A percentile compares a stretch with the other conserved stretches of the same genome.
Conservation (phyloP, 2,113 vertebrate genomes). For the Neolamprologus caudopunctatus region DNA sequence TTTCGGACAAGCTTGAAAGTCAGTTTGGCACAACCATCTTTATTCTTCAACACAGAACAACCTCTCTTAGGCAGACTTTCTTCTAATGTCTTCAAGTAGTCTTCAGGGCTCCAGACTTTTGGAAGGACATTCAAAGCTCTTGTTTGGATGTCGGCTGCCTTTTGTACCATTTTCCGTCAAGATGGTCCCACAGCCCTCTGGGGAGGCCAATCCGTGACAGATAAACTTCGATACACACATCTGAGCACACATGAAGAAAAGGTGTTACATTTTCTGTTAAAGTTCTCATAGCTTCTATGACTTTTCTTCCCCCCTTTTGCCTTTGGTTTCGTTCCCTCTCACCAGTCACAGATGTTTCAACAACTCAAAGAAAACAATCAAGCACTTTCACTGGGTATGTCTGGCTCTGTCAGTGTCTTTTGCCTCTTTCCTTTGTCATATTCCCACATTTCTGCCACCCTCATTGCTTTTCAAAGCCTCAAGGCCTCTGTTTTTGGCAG, state of each 20-base stretch:
- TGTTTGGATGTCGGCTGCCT: not conserved
- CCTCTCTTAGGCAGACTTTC: not conserved
- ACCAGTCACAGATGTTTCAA: not conserved
- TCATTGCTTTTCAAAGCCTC: not conserved
- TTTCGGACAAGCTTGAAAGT: not conserved
- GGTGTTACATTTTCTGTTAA: constrained; percentile 2
- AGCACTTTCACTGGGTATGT: not conserved
- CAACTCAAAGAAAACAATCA: not conserved
- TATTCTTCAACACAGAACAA: not conserved
- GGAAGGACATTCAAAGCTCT: not conserved
- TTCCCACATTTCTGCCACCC: not conserved
- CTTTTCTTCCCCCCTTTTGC: not conserved
- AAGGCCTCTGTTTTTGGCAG: not conserved
- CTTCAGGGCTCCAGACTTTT: not conserved
- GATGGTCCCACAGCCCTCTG: not conserved
- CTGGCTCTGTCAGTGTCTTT: not conserved
- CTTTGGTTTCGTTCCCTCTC: not conserved
- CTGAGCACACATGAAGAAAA: not conserved
- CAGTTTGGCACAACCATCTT: not conserved
- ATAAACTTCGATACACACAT: not conserved
- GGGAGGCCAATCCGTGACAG: not conserved
- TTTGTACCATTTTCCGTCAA: not conserved
- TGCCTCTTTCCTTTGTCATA: not conserved
- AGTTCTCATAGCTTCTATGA: not conserved
- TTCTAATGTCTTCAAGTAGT: not conserved